A percentile compares a stretch with the other conserved stretches of the same genome.
Evolutionary conservation across 2,888 invertebrate genomes (phyloP).

Genomic region (Erebia palarica): DNA sequence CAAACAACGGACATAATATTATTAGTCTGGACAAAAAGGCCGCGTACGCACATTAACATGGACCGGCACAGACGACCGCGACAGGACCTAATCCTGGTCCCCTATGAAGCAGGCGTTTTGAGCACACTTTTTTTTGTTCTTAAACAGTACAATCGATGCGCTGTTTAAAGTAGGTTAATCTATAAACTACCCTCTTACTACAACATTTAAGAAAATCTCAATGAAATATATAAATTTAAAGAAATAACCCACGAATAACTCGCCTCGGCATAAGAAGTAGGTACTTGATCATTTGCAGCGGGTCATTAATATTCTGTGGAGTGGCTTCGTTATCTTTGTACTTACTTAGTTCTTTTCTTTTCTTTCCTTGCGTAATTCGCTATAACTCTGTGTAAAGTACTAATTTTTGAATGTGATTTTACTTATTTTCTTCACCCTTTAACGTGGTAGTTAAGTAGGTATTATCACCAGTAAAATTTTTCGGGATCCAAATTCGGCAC

Average conservation of each 20-base stretch:
- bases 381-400: slow-evolving; percentile 22
- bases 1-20: no score
- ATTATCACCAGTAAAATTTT: no score
- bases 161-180: no score
- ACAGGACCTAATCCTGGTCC: no score
- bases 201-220: not conserved
- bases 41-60: no score
- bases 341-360: slow-evolving; percentile 28
- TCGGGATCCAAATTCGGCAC: no score
- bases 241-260: slow-evolving; percentile 13
- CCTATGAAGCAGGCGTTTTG: no score
- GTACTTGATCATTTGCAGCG: slow-evolving; percentile 35
- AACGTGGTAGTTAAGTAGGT: no score
- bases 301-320: slow-evolving; percentile 36
- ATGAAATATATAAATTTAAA: slow-evolving; percentile 6
- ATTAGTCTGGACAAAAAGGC: no score
- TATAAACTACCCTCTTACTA: not conserved
- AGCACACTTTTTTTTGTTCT: no score
- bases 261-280: slow-evolving; percentile 17
- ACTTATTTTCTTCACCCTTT: not conserved
- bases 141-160: no score
- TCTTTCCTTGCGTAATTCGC: slow-evolving; percentile 31
- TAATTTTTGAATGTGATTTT: not conserved
- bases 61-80: no score
- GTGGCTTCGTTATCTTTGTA: slow-evolving; percentile 36